A percentile compares a stretch with the other conserved stretches of the same genome.
phyloP scores from a whole-genome alignment of 2,113 vertebrate species.

The Dissostichus mawsoni region DNA sequence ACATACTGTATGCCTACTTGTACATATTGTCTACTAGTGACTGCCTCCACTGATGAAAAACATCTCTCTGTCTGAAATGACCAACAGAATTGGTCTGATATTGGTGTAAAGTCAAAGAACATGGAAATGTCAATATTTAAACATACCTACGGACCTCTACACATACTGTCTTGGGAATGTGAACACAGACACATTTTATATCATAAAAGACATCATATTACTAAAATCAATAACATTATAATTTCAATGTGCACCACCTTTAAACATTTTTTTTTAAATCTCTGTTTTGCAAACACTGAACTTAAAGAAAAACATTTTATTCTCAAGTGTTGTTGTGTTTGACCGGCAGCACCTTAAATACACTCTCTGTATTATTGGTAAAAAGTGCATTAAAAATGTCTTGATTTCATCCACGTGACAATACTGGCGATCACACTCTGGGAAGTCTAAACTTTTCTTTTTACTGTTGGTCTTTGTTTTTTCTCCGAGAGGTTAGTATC shows the following conservation, averaged over 20 bases:
- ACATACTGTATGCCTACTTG: not conserved
- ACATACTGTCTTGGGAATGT: not conserved
- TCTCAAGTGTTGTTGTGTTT: not conserved
- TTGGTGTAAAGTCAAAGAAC: not conserved
- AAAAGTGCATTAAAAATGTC: not conserved
- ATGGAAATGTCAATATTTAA: too few species aligned
- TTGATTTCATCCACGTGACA: constrained; percentile 3
- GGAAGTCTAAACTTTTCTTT: constrained; percentile 69
- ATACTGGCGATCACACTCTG: constrained; percentile 37
- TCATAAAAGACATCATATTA: not conserved
- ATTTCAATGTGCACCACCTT: not conserved
- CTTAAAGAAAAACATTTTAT: not conserved
- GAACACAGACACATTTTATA: not conserved
- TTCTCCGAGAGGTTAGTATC: constrained; percentile 80
- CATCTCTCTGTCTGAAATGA: not conserved
- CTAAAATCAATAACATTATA: not conserved
- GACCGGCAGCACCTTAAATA: not conserved
- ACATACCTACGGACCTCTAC: not conserved
- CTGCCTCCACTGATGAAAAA: not conserved
- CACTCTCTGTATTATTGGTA: not conserved
- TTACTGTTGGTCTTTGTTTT: constrained; percentile 77
- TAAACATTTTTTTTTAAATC: not conserved
- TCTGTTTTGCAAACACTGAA: not conserved
- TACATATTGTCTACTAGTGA: not conserved
- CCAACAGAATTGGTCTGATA: not conserved